A percentile compares a stretch with the other conserved stretches of the same genome.
Conservation (phyloP, 1,140 invertebrate genomes). For the Aphaenogaster floridana region DNA sequence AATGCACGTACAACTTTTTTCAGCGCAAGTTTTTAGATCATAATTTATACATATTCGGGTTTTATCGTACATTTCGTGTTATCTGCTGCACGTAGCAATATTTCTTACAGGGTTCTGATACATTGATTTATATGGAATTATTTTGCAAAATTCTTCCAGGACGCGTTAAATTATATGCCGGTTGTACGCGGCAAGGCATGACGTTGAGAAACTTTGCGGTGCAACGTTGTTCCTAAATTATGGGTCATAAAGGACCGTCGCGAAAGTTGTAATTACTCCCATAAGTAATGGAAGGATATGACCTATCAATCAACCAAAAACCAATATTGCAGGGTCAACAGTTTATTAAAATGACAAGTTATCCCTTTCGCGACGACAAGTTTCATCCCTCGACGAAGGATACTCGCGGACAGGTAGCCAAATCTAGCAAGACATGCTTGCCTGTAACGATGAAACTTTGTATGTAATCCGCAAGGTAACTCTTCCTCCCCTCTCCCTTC, state of each 20-base stretch:
- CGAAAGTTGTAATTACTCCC: conserved; percentile 46
- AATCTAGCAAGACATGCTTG: conserved; percentile 60
- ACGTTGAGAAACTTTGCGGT: conserved; percentile 31
- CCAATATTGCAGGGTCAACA: conserved; percentile 10
- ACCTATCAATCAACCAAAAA: conserved; percentile 42
- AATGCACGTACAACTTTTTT: background rate
- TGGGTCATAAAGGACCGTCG: conserved; percentile 1
- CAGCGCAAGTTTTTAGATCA: background rate
- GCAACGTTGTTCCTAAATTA: conserved; percentile 31
- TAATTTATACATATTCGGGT: background rate
- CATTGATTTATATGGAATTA: background rate
- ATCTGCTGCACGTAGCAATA: too few relatives aligned
- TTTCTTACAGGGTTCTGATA: background rate
- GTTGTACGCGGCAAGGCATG: background rate
- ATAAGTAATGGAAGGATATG: conserved; percentile 38
- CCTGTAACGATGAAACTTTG: conserved; percentile 69
- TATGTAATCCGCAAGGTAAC: conserved; percentile 59
- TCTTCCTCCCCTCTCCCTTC: background rate
- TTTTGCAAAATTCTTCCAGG: conserved; percentile 12
- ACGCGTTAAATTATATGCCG: background rate
- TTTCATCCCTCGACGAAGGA: conserved; percentile 21
- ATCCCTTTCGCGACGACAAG: conserved; percentile 28
- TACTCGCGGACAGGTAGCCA: conserved; percentile 36
- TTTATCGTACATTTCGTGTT: background rate
- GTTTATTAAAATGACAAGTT: conserved; percentile 46